Evolutionary conservation across 2,888 invertebrate genomes (phyloP).

Genomic region (Phania funesta): DNA sequence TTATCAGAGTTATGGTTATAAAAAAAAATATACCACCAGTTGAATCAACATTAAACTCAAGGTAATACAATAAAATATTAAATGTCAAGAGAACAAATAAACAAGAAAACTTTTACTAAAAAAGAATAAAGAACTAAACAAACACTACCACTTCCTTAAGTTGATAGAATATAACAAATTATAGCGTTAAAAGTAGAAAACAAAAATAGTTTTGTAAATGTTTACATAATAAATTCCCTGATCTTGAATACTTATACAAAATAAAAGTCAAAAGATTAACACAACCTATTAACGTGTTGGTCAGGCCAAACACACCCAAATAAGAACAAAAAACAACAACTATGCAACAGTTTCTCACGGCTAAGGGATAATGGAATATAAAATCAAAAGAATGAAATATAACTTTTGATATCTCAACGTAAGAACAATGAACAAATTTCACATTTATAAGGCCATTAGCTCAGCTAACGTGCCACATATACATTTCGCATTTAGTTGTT

Average conservation of each 20-base stretch:
- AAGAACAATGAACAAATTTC: not conserved
- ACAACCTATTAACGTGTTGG: not conserved
- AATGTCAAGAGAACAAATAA: too few species aligned
- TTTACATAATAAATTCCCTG: constrained; percentile 62
- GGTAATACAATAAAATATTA: too few species aligned
- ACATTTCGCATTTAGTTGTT: constrained; percentile 32
- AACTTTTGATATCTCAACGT: not conserved
- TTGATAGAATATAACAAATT: not conserved
- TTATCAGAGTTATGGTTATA: too few species aligned
- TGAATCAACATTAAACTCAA: too few species aligned
- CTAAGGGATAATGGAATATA: constrained; percentile 39
- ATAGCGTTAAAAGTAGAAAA: not conserved
- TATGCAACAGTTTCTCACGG: constrained; percentile 53
- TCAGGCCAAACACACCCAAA: constrained; percentile 50
- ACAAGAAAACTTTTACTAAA: too few species aligned
- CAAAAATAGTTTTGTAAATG: constrained; percentile 12
- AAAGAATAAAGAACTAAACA: constrained; percentile 9
- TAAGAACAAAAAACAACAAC: not conserved
- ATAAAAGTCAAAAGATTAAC: constrained; percentile 4
- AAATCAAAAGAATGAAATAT: not conserved
- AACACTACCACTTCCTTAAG: constrained; percentile 28
- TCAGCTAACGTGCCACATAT: constrained; percentile 25
- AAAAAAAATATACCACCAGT: too few species aligned
- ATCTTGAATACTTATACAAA: constrained; percentile 54
- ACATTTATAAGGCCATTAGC: not conserved